Evolutionary conservation across 2,888 invertebrate species (phyloP).

Genomic region (Oxycera nigricornis): DNA sequence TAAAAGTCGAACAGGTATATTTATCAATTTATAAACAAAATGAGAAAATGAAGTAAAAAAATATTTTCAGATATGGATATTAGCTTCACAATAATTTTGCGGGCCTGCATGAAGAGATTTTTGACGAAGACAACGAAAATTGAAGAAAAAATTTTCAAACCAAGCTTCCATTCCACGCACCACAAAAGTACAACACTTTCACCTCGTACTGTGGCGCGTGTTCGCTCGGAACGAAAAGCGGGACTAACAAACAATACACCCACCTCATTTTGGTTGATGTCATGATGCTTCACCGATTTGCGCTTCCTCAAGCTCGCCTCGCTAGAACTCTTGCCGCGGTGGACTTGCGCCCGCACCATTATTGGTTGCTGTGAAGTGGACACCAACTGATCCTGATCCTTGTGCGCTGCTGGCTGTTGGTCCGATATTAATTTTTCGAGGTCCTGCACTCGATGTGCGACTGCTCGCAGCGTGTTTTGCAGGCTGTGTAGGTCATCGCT

Average conservation of each 20-base stretch:
- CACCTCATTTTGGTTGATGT: constrained; percentile 7
- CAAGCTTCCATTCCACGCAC: no score
- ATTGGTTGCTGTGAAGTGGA: neutral
- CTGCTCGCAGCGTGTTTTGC: constrained; percentile 24
- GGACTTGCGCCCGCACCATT: neutral
- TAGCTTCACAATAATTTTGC: no score
- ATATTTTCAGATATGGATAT: no score
- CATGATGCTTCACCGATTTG: neutral
- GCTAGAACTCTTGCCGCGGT: neutral
- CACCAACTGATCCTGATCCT: neutral
- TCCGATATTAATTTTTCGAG: neutral
- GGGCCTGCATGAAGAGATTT: no score
- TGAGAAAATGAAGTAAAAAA: no score
- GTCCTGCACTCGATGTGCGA: constrained; percentile 17
- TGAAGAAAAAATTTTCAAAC: no score
- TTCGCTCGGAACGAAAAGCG: no score
- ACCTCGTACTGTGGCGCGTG: no score
- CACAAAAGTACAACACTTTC: neutral
- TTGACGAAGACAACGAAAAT: no score
- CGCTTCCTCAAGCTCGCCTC: neutral
- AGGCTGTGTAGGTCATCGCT: constrained; percentile 21
- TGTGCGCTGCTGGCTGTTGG: neutral
- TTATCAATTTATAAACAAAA: no score
- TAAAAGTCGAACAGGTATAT: no score
- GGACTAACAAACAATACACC: no score